Base-by-base conservation (phyloP, 1,140 invertebrate genomes). In the Marisa cornuarietis region DNA sequence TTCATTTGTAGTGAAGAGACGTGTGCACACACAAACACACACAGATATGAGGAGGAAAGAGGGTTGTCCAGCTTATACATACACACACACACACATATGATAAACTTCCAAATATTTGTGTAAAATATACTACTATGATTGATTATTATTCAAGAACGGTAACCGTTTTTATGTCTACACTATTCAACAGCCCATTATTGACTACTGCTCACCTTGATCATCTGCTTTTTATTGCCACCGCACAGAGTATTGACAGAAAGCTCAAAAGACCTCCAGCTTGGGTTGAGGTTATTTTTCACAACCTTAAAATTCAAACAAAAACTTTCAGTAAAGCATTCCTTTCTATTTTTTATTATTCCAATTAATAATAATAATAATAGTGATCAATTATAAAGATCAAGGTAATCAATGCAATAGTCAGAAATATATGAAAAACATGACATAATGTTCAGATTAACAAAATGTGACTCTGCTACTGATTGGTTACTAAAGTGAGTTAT, bases 261-360 rank as follows among this genome's bases (percentile, higher is more conserved):
- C 52, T 84, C 79, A 80, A 92, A 90, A 7, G 90, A 86, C 24
- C 90, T 83, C 91, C 91, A 92, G 61, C 79, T 84, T 62, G 91
- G 91, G 84, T 92, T 91, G 22, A 92, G 79, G 76, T 87, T 91
- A 83, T 90, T 92, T 82, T 87, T 91, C 58, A 90, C 85, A 58
- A 89, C 91, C 88, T 88, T 82, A 74, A 84, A 87, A 76, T 71
- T 65, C 49, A 61, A 42, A 66, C 26, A 78, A 22, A 49, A 24
- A 52, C 49, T 42, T 69, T 52, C 65, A 22, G 20, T 22, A 63
- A 31, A 49, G 16, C 13, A 63, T n/a, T 2, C 4, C 42, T n/a
- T 22, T 26, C 16, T 66, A 31, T 16, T 16, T 18, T 16, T n/a
- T 49, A 75, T 3, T 22, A 76, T 76, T 26, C n/a, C 18, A 76